These are phyloP conservation scores for Malacoctenus gilli DNA, from an alignment of 2,797 vertebrate species.

Conservation along the genomic window DNA sequence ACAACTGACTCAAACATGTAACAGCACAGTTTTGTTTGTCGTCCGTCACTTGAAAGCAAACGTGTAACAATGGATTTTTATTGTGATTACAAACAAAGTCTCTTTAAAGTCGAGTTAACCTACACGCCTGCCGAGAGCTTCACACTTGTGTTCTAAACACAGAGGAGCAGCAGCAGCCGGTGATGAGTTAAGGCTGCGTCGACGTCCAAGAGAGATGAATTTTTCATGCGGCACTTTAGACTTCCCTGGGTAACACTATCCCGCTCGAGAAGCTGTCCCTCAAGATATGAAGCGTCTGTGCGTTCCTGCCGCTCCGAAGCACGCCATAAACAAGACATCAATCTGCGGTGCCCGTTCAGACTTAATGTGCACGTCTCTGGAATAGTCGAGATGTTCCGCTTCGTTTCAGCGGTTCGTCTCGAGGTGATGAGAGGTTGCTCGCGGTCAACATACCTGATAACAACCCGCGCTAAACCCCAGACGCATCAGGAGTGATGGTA, in stretches of 20 bases:
- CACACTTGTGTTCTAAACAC: conserved; percentile 6
- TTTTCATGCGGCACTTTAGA: conserved; percentile 14
- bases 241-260: conserved; percentile 14
- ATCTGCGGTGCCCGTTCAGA: not conserved
- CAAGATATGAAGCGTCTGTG: not conserved
- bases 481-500: conserved; percentile 27
- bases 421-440: conserved; percentile 26
- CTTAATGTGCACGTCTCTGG: not conserved
- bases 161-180: not conserved
- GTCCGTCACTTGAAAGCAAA: no score
- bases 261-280: not conserved
- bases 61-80: no score
- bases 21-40: no score
- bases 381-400: no score
- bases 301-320: not conserved
- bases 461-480: conserved; percentile 29
- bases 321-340: not conserved
- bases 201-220: conserved; percentile 8
- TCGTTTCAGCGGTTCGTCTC: conserved; percentile 20
- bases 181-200: not conserved
- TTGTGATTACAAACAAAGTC: no score
- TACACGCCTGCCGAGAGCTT: no score
- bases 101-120: no score
- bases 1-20: no score
- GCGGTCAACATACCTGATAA: conserved; percentile 37